Percentiles rank a stretch among this genome's conserved stretches.
These are phyloP conservation scores for Cebidichthys violaceus DNA, from an alignment of 2,113 vertebrate genomes.

Conservation along the genomic window DNA sequence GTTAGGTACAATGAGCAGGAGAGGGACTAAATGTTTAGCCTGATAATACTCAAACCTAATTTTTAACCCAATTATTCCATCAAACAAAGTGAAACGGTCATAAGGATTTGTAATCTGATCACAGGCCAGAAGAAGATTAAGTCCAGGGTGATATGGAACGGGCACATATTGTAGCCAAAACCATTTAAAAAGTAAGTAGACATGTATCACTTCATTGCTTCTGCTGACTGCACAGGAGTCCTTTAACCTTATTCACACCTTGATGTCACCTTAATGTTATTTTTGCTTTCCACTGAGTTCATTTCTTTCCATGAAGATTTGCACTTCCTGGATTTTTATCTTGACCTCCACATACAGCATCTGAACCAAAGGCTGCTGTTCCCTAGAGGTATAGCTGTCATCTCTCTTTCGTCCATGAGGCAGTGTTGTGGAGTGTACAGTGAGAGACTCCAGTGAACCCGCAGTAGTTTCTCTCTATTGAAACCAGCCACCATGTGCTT, in stretches of 20 bases:
- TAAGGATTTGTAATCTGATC: too few species aligned
- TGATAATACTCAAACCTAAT: conserved; percentile 5
- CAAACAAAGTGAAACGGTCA: not conserved
- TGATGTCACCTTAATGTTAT: too few species aligned
- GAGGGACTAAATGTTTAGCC: not conserved
- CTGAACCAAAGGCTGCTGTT: conserved; percentile 21
- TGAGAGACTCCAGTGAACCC: not conserved
- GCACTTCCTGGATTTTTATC: not conserved
- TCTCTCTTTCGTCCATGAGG: not conserved
- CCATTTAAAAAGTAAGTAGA: too few species aligned
- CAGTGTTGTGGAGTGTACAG: not conserved
- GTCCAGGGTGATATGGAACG: too few species aligned
- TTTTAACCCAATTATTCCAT: not conserved
- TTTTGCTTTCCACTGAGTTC: not conserved
- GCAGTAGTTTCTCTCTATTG: not conserved
- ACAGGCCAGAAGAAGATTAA: too few species aligned
- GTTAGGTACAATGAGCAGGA: conserved; percentile 1
- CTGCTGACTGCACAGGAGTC: too few species aligned
- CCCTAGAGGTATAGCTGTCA: conserved; percentile 2
- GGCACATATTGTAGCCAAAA: too few species aligned
- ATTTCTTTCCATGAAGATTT: conserved; percentile 5
- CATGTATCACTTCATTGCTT: too few species aligned
- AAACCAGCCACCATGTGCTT: not conserved
- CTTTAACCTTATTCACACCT: too few species aligned
- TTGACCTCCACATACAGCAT: conserved; percentile 23